Evolutionary conservation across 2,888 invertebrate genomes (phyloP).

Genomic region (Brachyptera risi): DNA sequence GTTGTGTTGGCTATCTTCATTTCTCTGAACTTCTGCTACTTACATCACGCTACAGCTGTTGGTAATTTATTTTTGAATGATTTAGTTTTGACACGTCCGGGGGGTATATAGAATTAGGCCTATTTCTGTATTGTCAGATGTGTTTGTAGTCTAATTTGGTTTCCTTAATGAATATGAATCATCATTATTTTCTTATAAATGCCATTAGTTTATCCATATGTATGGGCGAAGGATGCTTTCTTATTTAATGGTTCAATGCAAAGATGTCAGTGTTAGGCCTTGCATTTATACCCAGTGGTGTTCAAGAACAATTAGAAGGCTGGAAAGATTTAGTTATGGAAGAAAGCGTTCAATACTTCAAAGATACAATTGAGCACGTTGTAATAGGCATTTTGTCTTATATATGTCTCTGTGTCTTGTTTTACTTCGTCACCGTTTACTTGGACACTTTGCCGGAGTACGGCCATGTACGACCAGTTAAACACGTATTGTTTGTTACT

Average conservation of each 20-base stretch:
- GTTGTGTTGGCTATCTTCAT: no score
- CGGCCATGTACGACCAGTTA: slow-evolving; percentile 50
- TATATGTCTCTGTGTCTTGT: slow-evolving; percentile 51
- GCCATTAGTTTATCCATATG: no score
- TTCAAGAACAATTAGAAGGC: slow-evolving; percentile 22
- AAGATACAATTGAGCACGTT: slow-evolving; percentile 54
- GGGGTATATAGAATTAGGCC: no score
- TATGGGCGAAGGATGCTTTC: no score
- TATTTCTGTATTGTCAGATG: no score
- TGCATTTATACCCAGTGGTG: not conserved
- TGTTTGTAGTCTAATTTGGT: no score
- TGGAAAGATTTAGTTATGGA: slow-evolving; percentile 27
- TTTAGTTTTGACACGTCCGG: no score
- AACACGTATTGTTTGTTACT: slow-evolving; percentile 72
- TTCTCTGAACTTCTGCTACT: no score
- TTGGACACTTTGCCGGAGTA: slow-evolving; percentile 44
- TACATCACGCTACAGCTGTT: no score
- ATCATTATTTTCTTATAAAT: not conserved
- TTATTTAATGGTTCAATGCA: not conserved
- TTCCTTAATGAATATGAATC: no score
- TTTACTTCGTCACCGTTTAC: slow-evolving; percentile 42
- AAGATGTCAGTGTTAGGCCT: not conserved
- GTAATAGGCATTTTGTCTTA: slow-evolving; percentile 50
- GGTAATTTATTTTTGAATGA: no score
- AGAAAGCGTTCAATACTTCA: slow-evolving; percentile 43